phyloP scores from a whole-genome alignment of 2,888 invertebrate species.

The Habrosyne pyritoides region DNA sequence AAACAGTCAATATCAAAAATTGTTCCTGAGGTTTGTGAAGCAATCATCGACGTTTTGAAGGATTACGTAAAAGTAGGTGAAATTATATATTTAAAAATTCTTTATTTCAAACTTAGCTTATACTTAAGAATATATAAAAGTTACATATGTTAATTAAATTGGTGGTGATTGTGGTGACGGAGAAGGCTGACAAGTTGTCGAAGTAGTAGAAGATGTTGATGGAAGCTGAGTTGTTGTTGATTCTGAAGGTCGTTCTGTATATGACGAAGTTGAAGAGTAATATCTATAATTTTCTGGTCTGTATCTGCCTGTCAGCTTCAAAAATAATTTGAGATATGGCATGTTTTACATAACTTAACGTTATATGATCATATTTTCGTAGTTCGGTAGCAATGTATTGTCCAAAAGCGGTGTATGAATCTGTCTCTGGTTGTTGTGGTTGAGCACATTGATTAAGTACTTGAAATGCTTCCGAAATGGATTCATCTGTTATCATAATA shows the following conservation, averaged over 20 bases:
- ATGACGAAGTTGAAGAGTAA: constrained; percentile 20
- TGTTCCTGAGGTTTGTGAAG: constrained; percentile 29
- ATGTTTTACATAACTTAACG: constrained; percentile 29
- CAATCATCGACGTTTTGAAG: constrained; percentile 25
- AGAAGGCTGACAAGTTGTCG: too few species aligned
- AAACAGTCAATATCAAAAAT: constrained; percentile 28
- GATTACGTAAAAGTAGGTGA: constrained; percentile 31
- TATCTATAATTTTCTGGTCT: constrained; percentile 30
- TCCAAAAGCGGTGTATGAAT: constrained; percentile 26
- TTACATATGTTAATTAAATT: constrained; percentile 23
- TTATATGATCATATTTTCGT: constrained; percentile 33
- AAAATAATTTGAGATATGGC: constrained; percentile 29
- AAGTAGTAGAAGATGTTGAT: too few species aligned
- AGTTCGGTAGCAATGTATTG: constrained; percentile 30
- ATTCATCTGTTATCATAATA: too few species aligned
- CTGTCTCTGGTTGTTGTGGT: too few species aligned
- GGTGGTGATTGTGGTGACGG: too few species aligned
- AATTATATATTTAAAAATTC: constrained; percentile 14
- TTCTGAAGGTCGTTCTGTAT: too few species aligned
- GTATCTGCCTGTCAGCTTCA: constrained; percentile 30
- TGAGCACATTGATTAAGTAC: too few species aligned
- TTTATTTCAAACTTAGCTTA: constrained; percentile 22
- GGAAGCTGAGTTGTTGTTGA: too few species aligned
- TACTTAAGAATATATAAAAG: constrained; percentile 12
- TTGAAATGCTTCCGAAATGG: too few species aligned